Evolutionary conservation across 2,113 vertebrate genomes (phyloP), one percentile per base, ranked within the genome.

Genomic region (Leptodactylus fuscus): DNA sequence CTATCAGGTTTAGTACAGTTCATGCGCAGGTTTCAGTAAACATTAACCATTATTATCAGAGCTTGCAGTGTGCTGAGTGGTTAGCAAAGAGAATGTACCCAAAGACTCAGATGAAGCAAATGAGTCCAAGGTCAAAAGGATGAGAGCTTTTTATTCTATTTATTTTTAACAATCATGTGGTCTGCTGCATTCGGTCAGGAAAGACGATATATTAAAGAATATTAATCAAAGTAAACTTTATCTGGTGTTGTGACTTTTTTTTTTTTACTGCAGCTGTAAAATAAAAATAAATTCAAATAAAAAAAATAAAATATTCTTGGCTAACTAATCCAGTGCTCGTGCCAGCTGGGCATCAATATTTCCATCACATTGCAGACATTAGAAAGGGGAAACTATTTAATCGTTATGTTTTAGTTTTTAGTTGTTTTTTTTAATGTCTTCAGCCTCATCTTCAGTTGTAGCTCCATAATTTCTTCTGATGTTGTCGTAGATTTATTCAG

Each of bases 1-100:
- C 82, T 92, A 93, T 92, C 91, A 16, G 89, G 88, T 92, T 93
- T 92, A 92, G 92, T 91, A 94, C 92, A 94, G 95, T 95, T 95
- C 94, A 95, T 88, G 73, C 77, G 0, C 92, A 93, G 95, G 94
- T 94, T 94, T 94, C 94, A 94, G 93, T 96, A 96, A 96, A 95
- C 94, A 96, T 96, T 96, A 96, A 96, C 95, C 55, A 92, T 91
- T 94, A 94, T 96, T 96, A 96, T 96, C 95, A 94, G 94, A 89
- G 74, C 88, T 92, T 5, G 1, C 89, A 92, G 92, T 90, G 82
- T 90, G 89, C 90, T 92, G 91, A 93, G 91, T 92, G 91, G 94
- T 93, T 94, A 92, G 92, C 91, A 93, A 89, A 94, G 93, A 93
- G 91, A 91, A 87, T 91, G 90, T 86, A 86, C 93, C 88, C 90